Base-by-base conservation (phyloP, 2,113 vertebrate species). In the Chrysochloris asiatica region DNA sequence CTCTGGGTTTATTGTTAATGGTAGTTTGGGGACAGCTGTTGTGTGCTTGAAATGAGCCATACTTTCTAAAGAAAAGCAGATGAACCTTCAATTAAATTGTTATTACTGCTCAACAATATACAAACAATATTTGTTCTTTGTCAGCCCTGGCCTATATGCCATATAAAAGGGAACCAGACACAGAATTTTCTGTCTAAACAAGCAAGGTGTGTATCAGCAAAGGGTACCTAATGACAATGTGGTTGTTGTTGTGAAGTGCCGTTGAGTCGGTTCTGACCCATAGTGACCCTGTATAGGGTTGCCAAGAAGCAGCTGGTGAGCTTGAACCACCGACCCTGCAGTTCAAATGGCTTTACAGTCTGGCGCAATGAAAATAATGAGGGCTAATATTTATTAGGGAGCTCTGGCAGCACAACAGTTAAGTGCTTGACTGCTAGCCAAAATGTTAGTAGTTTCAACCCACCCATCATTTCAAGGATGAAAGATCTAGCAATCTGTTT, bases 31-130 rank as follows among this genome's bases (percentile, higher is more conserved):
- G 1, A 3, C 19, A 4, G 1, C 4, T 61, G 14, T 76, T 67
- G 8, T 78, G 17, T 92, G 45, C 91, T 94, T 93, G 78, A 36
- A 83, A 47, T 71, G 80, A 93, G 22, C 47, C 1, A 21, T 82
- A 81, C 65, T 87, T 94, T 81, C 86, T 87, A 59, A 69, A 90
- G 92, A 92, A 82, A 71, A 91, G 82, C 71, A 73, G 63, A 41
- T 91, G 33, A 0, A 13, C 63, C 88, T 91, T 91, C 81, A 92
- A 83, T 83, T 92, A 79, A 87, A 65, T 45, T 85, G 56, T 56
- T 82, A 89, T 89, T 89, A 84, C 17, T 30, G 85, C 94, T 87
- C 80, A 96, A 75, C 69, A 50, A 8, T 10, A 26, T 26, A 59
- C 8, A 22, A 59, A 59, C 85, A 93, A 36, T 89, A 77, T 84